These are phyloP conservation scores for Napeogenes sylphis DNA, from an alignment of 2,888 invertebrate genomes.

Conservation along the genomic window DNA sequence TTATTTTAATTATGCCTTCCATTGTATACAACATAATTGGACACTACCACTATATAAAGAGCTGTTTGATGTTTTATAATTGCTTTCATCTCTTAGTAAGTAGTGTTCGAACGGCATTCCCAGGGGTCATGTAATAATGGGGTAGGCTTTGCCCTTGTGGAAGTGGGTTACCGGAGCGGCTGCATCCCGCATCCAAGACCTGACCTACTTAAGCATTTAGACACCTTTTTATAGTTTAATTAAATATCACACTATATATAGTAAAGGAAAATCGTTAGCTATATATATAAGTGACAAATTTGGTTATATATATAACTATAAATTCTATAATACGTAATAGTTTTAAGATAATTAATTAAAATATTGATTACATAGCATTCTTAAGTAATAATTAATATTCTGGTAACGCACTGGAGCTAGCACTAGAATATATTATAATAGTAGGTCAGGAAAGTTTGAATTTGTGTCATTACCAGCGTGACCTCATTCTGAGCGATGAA, in stretches of 20 bases:
- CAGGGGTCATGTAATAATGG: constrained; percentile 34
- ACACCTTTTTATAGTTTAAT: constrained; percentile 27
- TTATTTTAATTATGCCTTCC: neutral
- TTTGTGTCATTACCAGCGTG: constrained; percentile 24
- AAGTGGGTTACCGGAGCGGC: constrained; percentile 62
- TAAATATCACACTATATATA: neutral
- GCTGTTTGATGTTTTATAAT: neutral
- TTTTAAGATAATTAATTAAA: neutral
- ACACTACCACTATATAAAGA: neutral
- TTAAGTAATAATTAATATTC: neutral
- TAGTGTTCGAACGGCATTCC: constrained; percentile 22
- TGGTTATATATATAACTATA: neutral
- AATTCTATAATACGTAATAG: neutral
- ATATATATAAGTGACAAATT: neutral
- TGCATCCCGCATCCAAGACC: constrained; percentile 60
- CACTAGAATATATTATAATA: constrained; percentile 3
- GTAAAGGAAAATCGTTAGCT: neutral
- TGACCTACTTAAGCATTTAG: constrained; percentile 62
- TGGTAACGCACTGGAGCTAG: neutral
- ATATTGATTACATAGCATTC: neutral
- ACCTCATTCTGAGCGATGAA: constrained; percentile 20
- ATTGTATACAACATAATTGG: no score
- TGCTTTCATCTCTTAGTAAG: neutral
- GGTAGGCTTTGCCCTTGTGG: constrained; percentile 50
- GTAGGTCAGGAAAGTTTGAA: constrained; percentile 12